These are phyloP conservation scores for Brassicogethes aeneus DNA, from an alignment of 2,888 invertebrate genomes.

Conservation along the genomic window DNA sequence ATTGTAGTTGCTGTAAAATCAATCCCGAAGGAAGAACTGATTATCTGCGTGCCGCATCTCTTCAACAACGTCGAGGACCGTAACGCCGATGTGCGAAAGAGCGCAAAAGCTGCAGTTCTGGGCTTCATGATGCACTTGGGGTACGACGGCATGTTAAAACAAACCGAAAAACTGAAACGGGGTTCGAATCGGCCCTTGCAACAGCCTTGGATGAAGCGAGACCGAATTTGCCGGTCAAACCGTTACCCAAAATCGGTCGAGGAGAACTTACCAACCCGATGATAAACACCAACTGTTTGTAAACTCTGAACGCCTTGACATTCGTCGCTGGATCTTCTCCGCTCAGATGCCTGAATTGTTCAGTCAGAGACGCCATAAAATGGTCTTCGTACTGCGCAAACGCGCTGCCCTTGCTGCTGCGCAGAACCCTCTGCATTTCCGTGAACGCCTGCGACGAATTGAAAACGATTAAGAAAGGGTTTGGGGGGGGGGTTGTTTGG, in stretches of 20 bases:
- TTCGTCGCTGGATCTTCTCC: slow-evolving; percentile 33
- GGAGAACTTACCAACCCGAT: slow-evolving; percentile 45
- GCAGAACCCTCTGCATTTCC: slow-evolving; percentile 59
- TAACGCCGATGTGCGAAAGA: too few species aligned
- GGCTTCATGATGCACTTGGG: too few species aligned
- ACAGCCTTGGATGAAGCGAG: too few species aligned
- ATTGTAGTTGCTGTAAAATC: too few species aligned
- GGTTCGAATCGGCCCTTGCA: slow-evolving; percentile 66
- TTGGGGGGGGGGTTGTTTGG: too few species aligned
- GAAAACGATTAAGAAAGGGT: too few species aligned
- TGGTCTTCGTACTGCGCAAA: slow-evolving; percentile 55
- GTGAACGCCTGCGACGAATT: slow-evolving; percentile 48
- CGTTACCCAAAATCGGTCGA: slow-evolving; percentile 57
- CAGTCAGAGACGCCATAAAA: slow-evolving; percentile 52
- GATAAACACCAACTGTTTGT: slow-evolving; percentile 44
- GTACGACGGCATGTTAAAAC: too few species aligned
- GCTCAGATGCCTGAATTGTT: slow-evolving; percentile 52
- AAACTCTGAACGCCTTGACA: slow-evolving; percentile 43
- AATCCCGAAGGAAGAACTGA: slow-evolving; percentile 73
- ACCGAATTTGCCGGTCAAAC: slow-evolving; percentile 73
- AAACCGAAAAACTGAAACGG: slow-evolving; percentile 69
- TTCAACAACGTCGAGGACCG: too few species aligned
- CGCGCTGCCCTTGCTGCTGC: slow-evolving; percentile 43
- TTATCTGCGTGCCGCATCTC: too few species aligned
- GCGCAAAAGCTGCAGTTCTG: too few species aligned